Evolutionary conservation across 1,140 invertebrate species (phyloP), one percentile per base, ranked within the genome.

Genomic region (Brachionus rubens): DNA sequence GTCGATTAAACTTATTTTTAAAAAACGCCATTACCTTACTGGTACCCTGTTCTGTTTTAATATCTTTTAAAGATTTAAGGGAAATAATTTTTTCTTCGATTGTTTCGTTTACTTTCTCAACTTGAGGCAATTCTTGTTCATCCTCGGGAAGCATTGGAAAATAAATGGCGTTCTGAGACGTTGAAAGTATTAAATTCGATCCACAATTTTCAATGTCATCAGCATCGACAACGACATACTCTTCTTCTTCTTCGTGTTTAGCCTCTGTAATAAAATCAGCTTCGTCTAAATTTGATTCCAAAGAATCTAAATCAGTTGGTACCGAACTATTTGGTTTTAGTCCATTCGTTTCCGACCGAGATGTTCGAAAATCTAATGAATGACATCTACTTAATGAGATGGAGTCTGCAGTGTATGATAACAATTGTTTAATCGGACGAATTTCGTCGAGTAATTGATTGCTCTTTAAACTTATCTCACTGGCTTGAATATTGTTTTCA

Each of bases 181-280:
- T 19, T 14, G 56, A 62, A 9, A 65, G 16, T 5, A 65, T 43
- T 43, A 65, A 65, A 65, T 65, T 65, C 7, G 59, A 65, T 43
- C 59, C 59, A 65, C 59, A 65, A 36, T 65, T 65, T 6, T 41
- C 19, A 24, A 65, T 24, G 43, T 65, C 59, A 12, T 65, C 59
- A n/a, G 59, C 59, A 65, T 65, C 59, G 12, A 65, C 59, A 7
- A 65, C 59, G 10, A 65, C 59, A 21, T 65, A 65, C 10, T 65
- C 59, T 12, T 65, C 59, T 26, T 65, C 59, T 14, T 65, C 59
- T 26, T 65, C 59, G 2, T 43, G n/a, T 43, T 65, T 65, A 30
- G 21, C n/a, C 9, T 43, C 19, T 41, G 36, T 14, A 9, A 65
- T 12, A 65, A 65, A 65, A 4, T 65, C 36, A 5, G 19, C 10